Conservation (phyloP, 2,113 vertebrate genomes). For the Agelaius phoeniceus region DNA sequence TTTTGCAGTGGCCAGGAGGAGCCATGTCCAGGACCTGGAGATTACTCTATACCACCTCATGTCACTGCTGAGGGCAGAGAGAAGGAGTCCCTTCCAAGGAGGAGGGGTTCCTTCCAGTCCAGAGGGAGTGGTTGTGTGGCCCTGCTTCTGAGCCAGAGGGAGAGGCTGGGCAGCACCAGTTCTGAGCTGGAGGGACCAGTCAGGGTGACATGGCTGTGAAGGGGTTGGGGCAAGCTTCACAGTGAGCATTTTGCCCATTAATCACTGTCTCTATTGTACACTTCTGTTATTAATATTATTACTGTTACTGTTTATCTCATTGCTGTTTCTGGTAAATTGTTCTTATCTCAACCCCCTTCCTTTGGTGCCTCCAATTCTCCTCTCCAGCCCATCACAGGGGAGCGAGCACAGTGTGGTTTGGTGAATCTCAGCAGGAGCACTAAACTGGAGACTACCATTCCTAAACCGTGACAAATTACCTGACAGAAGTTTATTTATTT, state of each 20-base stretch:
- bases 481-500: not conserved
- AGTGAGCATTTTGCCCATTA: not conserved
- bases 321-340: not conserved
- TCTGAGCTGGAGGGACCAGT: not conserved
- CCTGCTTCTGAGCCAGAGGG: accelerated
- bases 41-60: not conserved
- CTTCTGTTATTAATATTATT: not conserved
- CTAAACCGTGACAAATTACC: not conserved
- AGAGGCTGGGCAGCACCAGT: accelerated
- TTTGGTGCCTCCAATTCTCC: not conserved
- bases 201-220: accelerated
- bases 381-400: accelerated
- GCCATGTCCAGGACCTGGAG: not conserved
- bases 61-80: not conserved
- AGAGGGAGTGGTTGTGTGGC: not conserved
- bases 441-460: not conserved
- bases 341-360: not conserved
- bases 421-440: not conserved
- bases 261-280: not conserved
- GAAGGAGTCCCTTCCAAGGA: not conserved
- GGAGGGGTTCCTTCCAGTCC: not conserved
- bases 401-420: accelerated
- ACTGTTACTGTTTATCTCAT: not conserved
- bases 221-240: not conserved
- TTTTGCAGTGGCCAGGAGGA: not conserved